A percentile compares a stretch with the other conserved stretches of the same genome.
Conservation (phyloP, 2,113 vertebrate genomes). For the Clarias macrocephalus region DNA sequence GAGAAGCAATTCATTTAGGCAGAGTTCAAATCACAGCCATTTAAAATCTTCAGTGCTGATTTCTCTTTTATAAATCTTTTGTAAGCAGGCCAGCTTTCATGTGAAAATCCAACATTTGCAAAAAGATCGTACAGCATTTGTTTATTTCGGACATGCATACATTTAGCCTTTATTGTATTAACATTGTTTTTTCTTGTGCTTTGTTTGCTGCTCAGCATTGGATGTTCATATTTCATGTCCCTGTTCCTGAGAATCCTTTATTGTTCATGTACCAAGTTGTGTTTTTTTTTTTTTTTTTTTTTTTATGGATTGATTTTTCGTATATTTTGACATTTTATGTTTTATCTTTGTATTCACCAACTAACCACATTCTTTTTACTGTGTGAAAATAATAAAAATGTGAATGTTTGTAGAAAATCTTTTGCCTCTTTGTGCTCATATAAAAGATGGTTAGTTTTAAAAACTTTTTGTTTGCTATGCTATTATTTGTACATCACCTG, state of each 20-base stretch:
- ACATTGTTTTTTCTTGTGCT: not conserved
- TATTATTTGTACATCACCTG: not conserved
- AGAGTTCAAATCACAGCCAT: not conserved
- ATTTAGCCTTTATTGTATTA: not conserved
- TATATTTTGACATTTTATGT: not conserved
- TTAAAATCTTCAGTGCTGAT: not conserved
- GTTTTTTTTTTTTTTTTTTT: too few relatives aligned
- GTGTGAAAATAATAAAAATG: not conserved
- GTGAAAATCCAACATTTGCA: not conserved
- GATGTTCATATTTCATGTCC: not conserved
- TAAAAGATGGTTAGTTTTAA: not conserved
- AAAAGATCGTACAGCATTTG: not conserved
- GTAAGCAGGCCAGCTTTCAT: not conserved
- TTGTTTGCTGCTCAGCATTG: not conserved
- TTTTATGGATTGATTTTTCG: not conserved
- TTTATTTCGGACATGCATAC: not conserved
- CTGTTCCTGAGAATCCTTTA: not conserved
- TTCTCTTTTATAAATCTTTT: not conserved
- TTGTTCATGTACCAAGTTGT: not conserved
- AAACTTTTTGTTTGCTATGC: too few relatives aligned
- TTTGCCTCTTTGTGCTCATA: not conserved
- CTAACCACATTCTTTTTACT: not conserved
- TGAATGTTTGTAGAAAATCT: not conserved
- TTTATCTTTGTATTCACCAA: not conserved
- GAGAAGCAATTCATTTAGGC: not conserved